Evolutionary conservation across 2,113 vertebrate genomes (phyloP), one percentile per base, ranked within the genome.

Genomic region (Taxidea taxus): DNA sequence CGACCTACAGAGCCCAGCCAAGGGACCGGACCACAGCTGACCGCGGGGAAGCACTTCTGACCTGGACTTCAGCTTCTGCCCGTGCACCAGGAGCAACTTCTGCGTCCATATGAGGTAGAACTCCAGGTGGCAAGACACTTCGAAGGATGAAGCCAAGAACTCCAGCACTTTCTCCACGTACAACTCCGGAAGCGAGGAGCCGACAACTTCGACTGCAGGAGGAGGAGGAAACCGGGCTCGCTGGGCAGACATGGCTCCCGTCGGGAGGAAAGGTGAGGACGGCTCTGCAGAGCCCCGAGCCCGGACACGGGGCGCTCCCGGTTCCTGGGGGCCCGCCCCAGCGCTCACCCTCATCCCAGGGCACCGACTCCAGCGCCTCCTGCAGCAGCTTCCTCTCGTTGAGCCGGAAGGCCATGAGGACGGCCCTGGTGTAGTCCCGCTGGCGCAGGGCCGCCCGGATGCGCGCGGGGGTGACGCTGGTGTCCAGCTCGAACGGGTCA

Each of bases 81-180:
- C 99, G 1, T 99, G 99, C 84, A 98, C 96, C 98, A 99, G 98
- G 13, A 99, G 99, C 95, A 99, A 94, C 23, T 97, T 99, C 96
- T 99, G 99, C 4, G 99, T 98, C 99, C 99, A 99, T 1, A 95
- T 98, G 54, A 99, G 99, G 98, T 99, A 99, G 98, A 99, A 99
- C 94, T 99, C 99, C 84, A 99, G 98, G 94, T 99, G 99, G 64
- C 98, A 98, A 0, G 99, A 99, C 25, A 78, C 99, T 93, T 99
- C 99, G 95, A 99, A 98, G 31, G 99, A 99, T 0, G 99, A 86
- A 0, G 99, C 99, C 96, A 99, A 77, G 68, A 99, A 99, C 74
- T 99, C 99, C 68, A 99, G 98, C 25, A 99, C 94, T 82, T 99
- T 99, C 97, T 99, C 99, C 9, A 99, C 99, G 0, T 99, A 99